Evolutionary conservation across 1,140 invertebrate genomes (phyloP).

Genomic region (Diabrotica virgifera): DNA sequence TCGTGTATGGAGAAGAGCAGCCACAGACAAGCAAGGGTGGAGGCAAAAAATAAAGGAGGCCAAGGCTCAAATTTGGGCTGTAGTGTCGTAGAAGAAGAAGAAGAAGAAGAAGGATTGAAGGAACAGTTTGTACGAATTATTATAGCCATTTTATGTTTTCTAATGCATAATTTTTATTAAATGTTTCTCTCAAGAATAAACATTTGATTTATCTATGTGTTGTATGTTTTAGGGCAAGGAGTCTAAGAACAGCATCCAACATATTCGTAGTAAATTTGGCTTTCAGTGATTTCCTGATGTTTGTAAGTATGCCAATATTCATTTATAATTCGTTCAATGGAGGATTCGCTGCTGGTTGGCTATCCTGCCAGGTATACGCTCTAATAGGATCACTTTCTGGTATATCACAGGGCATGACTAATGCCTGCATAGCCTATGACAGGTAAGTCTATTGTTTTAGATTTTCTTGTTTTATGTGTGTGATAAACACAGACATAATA

Average conservation of each 20-base stretch:
- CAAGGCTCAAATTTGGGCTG: too few species aligned
- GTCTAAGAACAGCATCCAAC: slow-evolving; percentile 82
- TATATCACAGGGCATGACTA: slow-evolving; percentile 63
- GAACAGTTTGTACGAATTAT: neutral
- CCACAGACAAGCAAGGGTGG: too few species aligned
- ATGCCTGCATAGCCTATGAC: slow-evolving; percentile 19
- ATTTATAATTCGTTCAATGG: slow-evolving; percentile 81
- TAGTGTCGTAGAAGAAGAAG: too few species aligned
- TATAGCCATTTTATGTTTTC: neutral
- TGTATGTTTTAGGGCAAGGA: slow-evolving; percentile 66
- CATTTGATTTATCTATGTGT: too few species aligned
- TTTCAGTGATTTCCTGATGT: slow-evolving; percentile 84
- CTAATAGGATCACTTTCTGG: slow-evolving; percentile 74
- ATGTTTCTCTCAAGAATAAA: too few species aligned
- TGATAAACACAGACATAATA: too few species aligned
- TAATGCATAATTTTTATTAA: too few species aligned
- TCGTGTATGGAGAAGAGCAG: too few species aligned
- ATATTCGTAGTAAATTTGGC: slow-evolving; percentile 86
- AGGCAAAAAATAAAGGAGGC: too few species aligned
- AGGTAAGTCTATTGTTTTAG: neutral
- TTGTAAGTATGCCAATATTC: slow-evolving; percentile 81
- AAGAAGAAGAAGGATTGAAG: too few species aligned
- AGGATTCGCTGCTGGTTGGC: slow-evolving; percentile 68
- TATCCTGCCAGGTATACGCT: slow-evolving; percentile 76
- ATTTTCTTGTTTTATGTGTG: too few species aligned